phyloP scores from a whole-genome alignment of 2,888 invertebrate genomes.

The Caenorhabditis wallacei region DNA sequence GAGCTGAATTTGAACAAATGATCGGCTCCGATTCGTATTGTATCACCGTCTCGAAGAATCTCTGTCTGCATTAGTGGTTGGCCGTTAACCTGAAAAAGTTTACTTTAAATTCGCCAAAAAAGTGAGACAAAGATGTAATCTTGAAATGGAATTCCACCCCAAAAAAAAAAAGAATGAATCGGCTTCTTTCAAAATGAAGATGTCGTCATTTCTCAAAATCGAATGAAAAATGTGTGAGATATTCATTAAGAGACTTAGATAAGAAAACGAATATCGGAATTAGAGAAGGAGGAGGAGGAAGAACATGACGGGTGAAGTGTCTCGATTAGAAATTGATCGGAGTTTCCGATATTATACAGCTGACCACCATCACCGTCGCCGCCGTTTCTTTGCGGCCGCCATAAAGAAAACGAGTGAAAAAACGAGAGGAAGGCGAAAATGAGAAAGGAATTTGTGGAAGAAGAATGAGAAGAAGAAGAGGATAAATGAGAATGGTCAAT shows the following conservation, averaged over 20 bases:
- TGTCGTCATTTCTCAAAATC: conserved; percentile 35
- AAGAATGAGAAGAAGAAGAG: background rate
- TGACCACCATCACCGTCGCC: conserved; percentile 37
- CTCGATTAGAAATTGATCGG: conserved; percentile 47
- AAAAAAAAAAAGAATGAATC: conserved; percentile 3
- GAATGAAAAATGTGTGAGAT: conserved; percentile 8
- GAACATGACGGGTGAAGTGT: background rate
- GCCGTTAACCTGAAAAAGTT: conserved; percentile 88
- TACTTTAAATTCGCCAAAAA: background rate
- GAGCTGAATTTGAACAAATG: conserved; percentile 85
- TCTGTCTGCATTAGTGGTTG: conserved; percentile 94
- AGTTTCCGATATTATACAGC: conserved; percentile 48
- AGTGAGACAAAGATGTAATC: conserved; percentile 6
- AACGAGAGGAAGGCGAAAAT: conserved; percentile 21
- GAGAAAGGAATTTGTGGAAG: conserved; percentile 26
- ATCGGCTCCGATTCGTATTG: conserved; percentile 84
- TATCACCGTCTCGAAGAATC: conserved; percentile 87
- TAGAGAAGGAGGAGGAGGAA: background rate
- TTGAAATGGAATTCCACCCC: background rate
- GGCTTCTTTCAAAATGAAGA: conserved; percentile 25
- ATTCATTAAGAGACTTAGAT: conserved; percentile 9
- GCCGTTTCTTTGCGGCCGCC: conserved; percentile 35
- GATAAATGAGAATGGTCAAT: conserved; percentile 18
- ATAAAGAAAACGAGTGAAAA: conserved; percentile 25
- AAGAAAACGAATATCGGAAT: conserved; percentile 1